Percentiles rank a stretch among this genome's conserved stretches.
Evolutionary conservation across 1,140 invertebrate genomes (phyloP).

Genomic region (Drosophila parabipectinata): DNA sequence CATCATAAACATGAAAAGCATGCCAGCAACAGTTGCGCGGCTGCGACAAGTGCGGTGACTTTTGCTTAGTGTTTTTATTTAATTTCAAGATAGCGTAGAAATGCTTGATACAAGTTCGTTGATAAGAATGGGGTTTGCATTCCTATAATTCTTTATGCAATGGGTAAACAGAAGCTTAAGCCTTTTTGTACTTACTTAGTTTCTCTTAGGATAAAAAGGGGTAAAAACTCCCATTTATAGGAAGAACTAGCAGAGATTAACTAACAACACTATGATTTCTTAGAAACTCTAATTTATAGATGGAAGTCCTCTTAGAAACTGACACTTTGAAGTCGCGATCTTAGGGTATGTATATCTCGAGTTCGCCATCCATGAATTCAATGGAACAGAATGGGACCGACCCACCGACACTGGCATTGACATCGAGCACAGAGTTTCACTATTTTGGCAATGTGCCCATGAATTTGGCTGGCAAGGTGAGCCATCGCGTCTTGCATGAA

Average conservation of each 20-base stretch:
- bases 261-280: no score
- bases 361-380: conserved; percentile 19
- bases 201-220: no score
- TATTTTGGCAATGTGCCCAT: conserved; percentile 38
- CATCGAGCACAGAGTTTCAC: conserved; percentile 32
- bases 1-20: conserved; percentile 30
- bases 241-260: no score
- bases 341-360: conserved; percentile 4
- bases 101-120: conserved; percentile 44
- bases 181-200: no score
- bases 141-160: neutral
- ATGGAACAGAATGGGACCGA: conserved; percentile 42
- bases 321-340: conserved; percentile 4
- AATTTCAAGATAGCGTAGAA: conserved; percentile 56
- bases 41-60: conserved; percentile 9
- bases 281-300: no score
- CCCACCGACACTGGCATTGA: conserved; percentile 29
- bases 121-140: conserved; percentile 29
- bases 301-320: neutral
- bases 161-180: neutral
- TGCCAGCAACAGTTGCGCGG: conserved; percentile 30
- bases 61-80: conserved; percentile 42
- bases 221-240: no score
- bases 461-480: conserved; percentile 52
- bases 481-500: conserved; percentile 10